Percentiles rank a stretch among this genome's conserved stretches.
Conservation (phyloP, 1,140 invertebrate species). For the Schlechtendalia chinensis region DNA sequence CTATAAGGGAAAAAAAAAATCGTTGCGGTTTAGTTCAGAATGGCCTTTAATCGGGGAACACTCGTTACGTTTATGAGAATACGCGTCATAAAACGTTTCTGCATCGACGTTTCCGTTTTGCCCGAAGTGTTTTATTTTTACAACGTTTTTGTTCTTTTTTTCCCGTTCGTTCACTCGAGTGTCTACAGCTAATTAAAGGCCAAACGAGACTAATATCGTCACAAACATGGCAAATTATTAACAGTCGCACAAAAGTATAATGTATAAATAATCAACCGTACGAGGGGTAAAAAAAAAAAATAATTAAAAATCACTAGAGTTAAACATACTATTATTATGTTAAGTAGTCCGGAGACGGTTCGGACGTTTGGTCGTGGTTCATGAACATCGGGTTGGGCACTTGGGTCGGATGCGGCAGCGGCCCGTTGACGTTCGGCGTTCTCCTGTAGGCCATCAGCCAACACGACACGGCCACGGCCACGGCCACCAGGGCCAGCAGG, state of each 20-base stretch:
- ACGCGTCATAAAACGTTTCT: neutral
- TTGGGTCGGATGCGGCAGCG: conserved; percentile 88
- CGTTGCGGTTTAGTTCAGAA: neutral
- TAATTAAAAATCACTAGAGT: too few species aligned
- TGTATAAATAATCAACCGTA: too few species aligned
- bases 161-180: neutral
- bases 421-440: conserved; percentile 77
- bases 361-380: conserved; percentile 74
- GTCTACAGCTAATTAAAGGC: conserved; percentile 46
- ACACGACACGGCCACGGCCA: conserved; percentile 89
- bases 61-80: neutral
- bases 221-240: conserved; percentile 46
- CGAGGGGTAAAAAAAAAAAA: too few species aligned
- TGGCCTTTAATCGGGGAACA: conserved; percentile 48
- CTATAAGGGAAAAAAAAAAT: conserved; percentile 21
- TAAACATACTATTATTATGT: conserved; percentile 54
- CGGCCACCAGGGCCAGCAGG: conserved; percentile 83
- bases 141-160: too few species aligned
- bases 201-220: neutral
- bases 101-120: neutral
- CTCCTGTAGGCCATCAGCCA: conserved; percentile 91
- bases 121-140: too few species aligned
- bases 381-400: conserved; percentile 93
- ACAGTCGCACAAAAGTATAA: conserved; percentile 32
- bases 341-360: conserved; percentile 79